Base-by-base conservation (phyloP, 2,113 vertebrate genomes). In the Heterotilapia buettikoferi region DNA sequence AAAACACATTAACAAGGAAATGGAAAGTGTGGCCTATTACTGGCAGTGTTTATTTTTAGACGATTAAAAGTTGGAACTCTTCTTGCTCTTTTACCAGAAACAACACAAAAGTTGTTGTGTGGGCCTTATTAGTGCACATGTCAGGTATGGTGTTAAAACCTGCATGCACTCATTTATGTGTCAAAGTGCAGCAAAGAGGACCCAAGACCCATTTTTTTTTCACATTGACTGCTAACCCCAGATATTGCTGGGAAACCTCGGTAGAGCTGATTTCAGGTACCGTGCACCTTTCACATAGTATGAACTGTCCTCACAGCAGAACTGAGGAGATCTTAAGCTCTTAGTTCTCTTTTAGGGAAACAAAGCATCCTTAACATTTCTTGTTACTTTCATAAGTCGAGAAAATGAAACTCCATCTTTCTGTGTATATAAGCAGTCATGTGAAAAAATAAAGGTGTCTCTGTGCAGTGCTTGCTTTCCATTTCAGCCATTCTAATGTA, bases 11-110 rank as follows among this genome's bases (percentile, higher is more conserved):
- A 56, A 52, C 2, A 5, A 71, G 52, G 71, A 73, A 88, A 45
- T 84, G 81, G 59, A 82, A 88, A 82, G 7, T 45, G 66, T 26
- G 4, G 76, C 52, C n/a, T 14, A n/a, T 71, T 83, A 80, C 33
- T 82, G 59, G 47, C 80, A 80, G 24, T 6, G 29, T 47, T n/a
- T 85, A 83, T 91, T 89, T 89, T 87, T 80, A 85, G 80, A 85
- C 11, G 24, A 66, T 56, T 71, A 45, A 45, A 73, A 47, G 40
- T 10, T 61, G 73, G 12, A 87, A 82, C 38, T 52, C 13, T 0
- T 76, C 19, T 80, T 53, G 26, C 2, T 53, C 76, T 9, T 79
- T 80, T 18, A 79, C 11, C 3, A 14, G 29, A 76, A 50, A 76
- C 71, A 50, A 50, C 76, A 80, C 47, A 53, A 33, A 66, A 11